A percentile compares a stretch with the other conserved stretches of the same genome.
phyloP scores from a whole-genome alignment of 2,888 invertebrate genomes.

The Nebria salina region DNA sequence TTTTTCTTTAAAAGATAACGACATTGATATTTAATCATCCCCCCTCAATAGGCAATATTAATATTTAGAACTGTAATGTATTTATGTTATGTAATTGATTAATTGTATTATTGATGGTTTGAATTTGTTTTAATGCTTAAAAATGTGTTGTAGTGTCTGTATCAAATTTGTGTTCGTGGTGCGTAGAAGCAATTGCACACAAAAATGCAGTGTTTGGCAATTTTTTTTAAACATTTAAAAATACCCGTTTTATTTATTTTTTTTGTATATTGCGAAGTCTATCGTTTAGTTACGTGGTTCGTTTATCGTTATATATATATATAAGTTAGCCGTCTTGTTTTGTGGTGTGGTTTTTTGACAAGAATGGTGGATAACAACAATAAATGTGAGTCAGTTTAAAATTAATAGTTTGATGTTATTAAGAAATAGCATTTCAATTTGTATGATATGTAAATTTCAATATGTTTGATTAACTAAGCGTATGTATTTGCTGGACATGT shows the following conservation, averaged over 20 bases:
- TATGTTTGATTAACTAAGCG: too few relatives aligned
- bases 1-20: too few relatives aligned
- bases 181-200: background rate
- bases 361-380: background rate
- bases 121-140: background rate
- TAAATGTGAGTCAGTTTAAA: background rate
- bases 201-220: background rate
- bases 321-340: background rate
- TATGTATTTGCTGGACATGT: background rate
- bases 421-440: too few relatives aligned
- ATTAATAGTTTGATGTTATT: too few relatives aligned
- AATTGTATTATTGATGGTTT: background rate
- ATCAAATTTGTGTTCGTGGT: background rate
- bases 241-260: background rate
- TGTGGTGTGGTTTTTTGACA: background rate
- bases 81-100: background rate
- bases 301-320: background rate
- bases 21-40: too few relatives aligned
- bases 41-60: too few relatives aligned
- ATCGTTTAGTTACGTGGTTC: background rate
- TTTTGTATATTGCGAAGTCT: background rate
- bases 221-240: background rate
- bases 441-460: too few relatives aligned
- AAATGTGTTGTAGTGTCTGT: background rate
- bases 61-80: too few relatives aligned